Evolutionary conservation across 2,797 vertebrate species (phyloP).

Genomic region (Tolypeutes matacus): DNA sequence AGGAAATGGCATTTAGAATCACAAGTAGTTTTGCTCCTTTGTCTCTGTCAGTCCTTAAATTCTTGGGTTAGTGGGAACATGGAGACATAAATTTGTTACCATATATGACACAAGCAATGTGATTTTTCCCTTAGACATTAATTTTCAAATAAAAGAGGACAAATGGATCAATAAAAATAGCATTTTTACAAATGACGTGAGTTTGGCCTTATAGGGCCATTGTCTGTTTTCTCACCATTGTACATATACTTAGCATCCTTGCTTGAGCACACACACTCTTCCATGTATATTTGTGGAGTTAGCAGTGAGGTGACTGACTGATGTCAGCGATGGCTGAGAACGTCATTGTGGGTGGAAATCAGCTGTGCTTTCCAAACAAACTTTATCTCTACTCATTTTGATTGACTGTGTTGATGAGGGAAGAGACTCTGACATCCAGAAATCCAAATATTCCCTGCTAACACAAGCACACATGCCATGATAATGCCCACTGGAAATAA

Average conservation of each 20-base stretch:
- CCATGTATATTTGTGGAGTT: background rate
- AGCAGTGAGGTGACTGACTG: background rate
- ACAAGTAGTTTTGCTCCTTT: slow-evolving; percentile 19
- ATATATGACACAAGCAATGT: background rate
- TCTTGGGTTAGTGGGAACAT: background rate
- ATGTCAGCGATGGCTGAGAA: background rate
- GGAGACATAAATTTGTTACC: background rate
- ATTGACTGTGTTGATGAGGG: background rate
- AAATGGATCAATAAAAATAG: background rate
- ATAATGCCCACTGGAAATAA: slow-evolving; percentile 54
- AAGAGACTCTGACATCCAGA: background rate
- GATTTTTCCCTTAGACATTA: slow-evolving; percentile 25
- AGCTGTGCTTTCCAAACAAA: slow-evolving; percentile 46
- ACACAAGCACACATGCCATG: background rate
- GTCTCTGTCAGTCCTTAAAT: background rate
- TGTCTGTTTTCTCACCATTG: background rate
- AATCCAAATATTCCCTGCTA: background rate
- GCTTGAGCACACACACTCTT: background rate
- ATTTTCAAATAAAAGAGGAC: slow-evolving; percentile 19
- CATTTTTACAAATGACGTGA: background rate
- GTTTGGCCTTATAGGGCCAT: background rate
- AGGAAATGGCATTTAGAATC: slow-evolving; percentile 38
- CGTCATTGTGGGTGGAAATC: background rate
- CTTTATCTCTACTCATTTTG: background rate
- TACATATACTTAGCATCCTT: background rate